These are phyloP conservation scores for Yponomeuta cagnagella DNA, from an alignment of 2,888 invertebrate genomes.

Conservation along the genomic window DNA sequence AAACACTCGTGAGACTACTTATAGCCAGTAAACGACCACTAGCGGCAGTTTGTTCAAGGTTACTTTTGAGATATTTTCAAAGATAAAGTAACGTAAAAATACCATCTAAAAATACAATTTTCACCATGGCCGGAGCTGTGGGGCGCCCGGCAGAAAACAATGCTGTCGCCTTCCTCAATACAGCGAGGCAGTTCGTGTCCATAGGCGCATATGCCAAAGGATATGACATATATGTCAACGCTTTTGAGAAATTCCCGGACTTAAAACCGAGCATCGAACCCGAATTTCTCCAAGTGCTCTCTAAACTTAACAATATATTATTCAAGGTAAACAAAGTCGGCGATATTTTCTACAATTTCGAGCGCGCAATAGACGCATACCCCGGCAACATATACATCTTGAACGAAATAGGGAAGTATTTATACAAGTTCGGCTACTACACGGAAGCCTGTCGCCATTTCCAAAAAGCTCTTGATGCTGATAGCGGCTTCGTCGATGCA, in stretches of 20 bases:
- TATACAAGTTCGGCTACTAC: conserved; percentile 71
- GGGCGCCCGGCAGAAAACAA: conserved; percentile 14
- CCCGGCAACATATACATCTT: conserved; percentile 44
- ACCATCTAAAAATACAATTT: neutral
- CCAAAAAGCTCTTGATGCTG: conserved; percentile 62
- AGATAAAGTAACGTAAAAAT: neutral
- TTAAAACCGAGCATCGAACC: conserved; percentile 34
- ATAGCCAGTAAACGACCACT: neutral
- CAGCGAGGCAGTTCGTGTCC: conserved; percentile 37
- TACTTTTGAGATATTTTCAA: neutral
- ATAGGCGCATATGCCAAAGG: conserved; percentile 42
- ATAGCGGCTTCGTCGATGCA: conserved; percentile 72
- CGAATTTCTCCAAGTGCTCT: conserved; percentile 45
- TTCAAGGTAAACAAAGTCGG: conserved; percentile 35
- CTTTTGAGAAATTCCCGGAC: conserved; percentile 40
- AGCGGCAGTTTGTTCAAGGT: neutral
- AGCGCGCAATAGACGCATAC: conserved; percentile 38
- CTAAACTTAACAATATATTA: conserved; percentile 37
- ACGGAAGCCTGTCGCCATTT: conserved; percentile 76
- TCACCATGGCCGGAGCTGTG: neutral
- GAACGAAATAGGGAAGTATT: conserved; percentile 55
- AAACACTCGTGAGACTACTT: neutral
- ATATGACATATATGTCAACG: conserved; percentile 45
- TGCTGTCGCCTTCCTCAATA: conserved; percentile 13
- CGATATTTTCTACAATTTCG: conserved; percentile 49